These are phyloP conservation scores for Xenops minutus DNA, from an alignment of 2,797 vertebrate species.

Conservation along the genomic window DNA sequence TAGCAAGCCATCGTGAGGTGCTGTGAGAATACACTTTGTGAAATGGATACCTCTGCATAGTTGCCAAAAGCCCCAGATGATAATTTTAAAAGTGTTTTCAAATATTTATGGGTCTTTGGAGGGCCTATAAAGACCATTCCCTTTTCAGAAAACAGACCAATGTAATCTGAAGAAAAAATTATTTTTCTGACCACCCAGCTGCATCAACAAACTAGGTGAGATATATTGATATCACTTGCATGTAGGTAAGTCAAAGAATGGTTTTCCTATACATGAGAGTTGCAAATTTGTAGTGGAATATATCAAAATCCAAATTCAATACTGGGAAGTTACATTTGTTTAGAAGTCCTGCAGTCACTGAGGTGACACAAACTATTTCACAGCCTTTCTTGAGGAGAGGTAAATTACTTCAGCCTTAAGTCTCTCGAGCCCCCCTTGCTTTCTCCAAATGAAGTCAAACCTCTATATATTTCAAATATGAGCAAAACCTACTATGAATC, in stretches of 20 bases:
- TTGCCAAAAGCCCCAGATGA: conserved; percentile 42
- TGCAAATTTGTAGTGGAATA: background rate
- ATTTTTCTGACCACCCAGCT: conserved; percentile 29
- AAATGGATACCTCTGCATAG: conserved; percentile 20
- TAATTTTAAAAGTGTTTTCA: conserved; percentile 40
- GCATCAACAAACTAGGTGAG: background rate
- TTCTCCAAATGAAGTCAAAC: conserved; percentile 4
- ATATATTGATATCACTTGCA: background rate
- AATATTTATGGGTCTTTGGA: conserved; percentile 36
- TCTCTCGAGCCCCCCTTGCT: background rate
- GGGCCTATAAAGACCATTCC: conserved; percentile 5
- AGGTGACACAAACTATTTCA: background rate
- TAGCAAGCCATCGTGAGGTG: background rate
- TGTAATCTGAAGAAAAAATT: conserved; percentile 30
- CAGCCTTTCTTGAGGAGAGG: background rate
- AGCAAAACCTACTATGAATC: background rate
- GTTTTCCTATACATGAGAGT: background rate
- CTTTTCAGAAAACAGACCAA: conserved; percentile 28
- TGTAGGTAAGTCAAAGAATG: background rate
- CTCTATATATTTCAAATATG: background rate
- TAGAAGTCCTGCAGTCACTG: background rate
- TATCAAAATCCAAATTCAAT: background rate
- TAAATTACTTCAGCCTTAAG: background rate
- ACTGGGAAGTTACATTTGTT: background rate
- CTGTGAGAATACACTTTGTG: background rate